phyloP scores from a whole-genome alignment of 37 sponge, comb jelly and placozoan species.

The Hexactinellida sp. region DNA sequence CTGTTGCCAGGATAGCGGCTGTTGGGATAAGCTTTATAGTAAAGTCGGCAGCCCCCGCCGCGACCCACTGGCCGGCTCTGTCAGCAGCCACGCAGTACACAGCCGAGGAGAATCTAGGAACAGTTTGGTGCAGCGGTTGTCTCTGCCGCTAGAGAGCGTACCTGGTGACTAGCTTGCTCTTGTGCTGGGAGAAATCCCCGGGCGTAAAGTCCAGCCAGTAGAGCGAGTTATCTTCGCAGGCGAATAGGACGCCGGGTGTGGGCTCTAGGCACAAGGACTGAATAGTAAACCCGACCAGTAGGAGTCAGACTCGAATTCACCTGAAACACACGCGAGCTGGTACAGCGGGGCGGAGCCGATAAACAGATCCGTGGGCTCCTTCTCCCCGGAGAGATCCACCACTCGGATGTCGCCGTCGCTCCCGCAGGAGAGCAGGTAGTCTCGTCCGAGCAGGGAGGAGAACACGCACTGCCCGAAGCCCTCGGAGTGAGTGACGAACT shows the following conservation, averaged over 20 bases:
- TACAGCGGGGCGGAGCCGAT: background rate
- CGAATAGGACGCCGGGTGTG: background rate
- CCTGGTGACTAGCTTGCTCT: background rate
- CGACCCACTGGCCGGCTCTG: background rate
- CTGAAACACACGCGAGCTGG: background rate
- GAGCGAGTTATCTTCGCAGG: background rate
- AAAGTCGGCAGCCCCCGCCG: background rate
- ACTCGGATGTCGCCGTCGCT: background rate
- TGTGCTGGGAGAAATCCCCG: background rate
- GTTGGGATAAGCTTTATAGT: background rate
- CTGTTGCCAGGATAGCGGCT: background rate
- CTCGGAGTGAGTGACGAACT: conserved; percentile 1
- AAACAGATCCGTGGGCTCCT: background rate
- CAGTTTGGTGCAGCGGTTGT: too few species aligned
- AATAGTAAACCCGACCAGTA: too few species aligned
- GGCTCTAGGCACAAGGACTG: background rate
- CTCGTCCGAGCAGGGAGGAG: background rate
- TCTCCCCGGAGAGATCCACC: background rate
- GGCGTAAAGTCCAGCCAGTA: background rate
- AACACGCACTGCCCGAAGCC: background rate
- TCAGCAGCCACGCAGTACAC: background rate
- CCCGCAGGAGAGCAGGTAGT: conserved; percentile 10
- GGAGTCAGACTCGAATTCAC: too few species aligned
- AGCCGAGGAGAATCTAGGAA: background rate
- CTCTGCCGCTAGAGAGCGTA: too few species aligned